A percentile compares a stretch with the other conserved stretches of the same genome.
These are phyloP conservation scores for Phylloscopus whistleri DNA, from an alignment of 2,113 vertebrate species.

Conservation along the genomic window DNA sequence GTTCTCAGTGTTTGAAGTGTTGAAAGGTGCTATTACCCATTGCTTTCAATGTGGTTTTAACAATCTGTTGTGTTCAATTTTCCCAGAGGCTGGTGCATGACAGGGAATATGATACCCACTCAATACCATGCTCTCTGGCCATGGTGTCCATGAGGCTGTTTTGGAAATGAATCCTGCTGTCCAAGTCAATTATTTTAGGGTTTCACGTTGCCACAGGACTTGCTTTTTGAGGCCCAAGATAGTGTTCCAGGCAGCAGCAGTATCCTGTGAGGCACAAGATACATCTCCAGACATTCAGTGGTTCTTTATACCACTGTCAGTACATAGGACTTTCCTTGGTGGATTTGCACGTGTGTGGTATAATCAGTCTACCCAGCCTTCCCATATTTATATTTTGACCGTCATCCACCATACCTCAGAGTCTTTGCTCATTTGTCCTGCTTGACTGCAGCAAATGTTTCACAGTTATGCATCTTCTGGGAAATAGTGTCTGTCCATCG, in stretches of 20 bases:
- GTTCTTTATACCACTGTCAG: neutral
- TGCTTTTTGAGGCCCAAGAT: neutral
- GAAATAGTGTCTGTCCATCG: fast-evolving
- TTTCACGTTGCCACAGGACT: fast-evolving
- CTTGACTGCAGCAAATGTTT: neutral
- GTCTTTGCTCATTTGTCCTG: neutral
- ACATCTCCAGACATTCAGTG: neutral
- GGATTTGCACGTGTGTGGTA: neutral
- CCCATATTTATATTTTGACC: neutral
- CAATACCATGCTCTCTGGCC: fast-evolving
- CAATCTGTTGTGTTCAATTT: neutral
- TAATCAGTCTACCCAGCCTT: neutral
- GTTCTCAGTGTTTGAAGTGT: neutral
- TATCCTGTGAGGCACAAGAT: neutral
- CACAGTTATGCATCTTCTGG: neutral
- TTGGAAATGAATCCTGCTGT: fast-evolving
- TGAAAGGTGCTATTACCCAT: neutral
- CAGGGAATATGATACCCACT: neutral
- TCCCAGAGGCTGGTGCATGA: neutral
- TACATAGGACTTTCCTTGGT: neutral
- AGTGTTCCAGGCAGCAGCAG: neutral
- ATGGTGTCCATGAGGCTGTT: neutral
- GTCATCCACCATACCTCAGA: neutral
- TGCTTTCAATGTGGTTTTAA: neutral
- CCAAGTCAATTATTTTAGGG: neutral